Conservation (phyloP, 2,888 invertebrate species). For the Nasonovia ribisnigri region DNA sequence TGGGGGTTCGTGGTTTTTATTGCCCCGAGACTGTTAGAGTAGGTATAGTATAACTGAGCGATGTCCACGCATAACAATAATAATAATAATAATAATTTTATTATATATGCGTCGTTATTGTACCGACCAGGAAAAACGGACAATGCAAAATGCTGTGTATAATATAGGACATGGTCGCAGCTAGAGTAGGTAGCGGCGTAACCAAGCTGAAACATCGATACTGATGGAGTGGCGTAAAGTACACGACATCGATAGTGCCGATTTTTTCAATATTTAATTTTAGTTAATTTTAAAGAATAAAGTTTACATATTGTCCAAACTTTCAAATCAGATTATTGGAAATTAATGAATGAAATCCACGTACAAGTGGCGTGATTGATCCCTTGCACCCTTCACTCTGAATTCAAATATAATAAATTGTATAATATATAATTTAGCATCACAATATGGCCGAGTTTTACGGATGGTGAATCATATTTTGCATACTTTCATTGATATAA, state of each 20-base stretch:
- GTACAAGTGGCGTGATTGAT: too few relatives aligned
- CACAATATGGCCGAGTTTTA: too few relatives aligned
- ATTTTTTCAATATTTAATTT: background rate
- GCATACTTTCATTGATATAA: too few relatives aligned
- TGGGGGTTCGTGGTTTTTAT: background rate
- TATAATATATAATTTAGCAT: too few relatives aligned
- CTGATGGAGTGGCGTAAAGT: background rate
- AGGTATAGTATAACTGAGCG: too few relatives aligned
- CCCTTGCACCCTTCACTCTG: too few relatives aligned
- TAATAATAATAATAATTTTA: background rate
- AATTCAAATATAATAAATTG: too few relatives aligned
- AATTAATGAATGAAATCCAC: background rate
- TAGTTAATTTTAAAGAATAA: background rate
- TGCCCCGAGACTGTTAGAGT: background rate
- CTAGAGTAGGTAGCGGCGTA: background rate
- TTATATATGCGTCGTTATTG: background rate
- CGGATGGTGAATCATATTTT: too few relatives aligned
- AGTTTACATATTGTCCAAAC: background rate
- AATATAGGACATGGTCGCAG: background rate
- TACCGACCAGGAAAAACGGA: background rate
- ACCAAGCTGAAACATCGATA: background rate
- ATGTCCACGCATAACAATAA: background rate
- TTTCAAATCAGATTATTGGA: background rate
- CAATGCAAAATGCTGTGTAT: background rate
- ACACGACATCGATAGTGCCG: background rate